A percentile compares a stretch with the other conserved stretches of the same genome.
phyloP scores from a whole-genome alignment of 2,113 vertebrate genomes.

The Gavia stellata region DNA sequence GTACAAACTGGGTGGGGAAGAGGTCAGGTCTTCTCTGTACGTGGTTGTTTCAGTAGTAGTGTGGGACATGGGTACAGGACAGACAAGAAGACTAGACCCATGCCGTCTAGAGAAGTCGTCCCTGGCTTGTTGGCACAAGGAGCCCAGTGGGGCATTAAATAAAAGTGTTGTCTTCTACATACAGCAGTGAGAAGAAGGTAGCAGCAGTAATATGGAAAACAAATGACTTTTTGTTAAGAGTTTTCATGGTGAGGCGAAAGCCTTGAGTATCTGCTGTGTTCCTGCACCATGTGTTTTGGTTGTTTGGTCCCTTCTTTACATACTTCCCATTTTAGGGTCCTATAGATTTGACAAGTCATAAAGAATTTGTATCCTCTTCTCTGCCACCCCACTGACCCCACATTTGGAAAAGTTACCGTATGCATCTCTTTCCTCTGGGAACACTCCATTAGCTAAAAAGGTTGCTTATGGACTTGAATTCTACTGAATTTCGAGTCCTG shows the following conservation, averaged over 20 bases:
- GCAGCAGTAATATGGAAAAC: background rate
- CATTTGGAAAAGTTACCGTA: accelerated
- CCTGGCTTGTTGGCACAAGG: background rate
- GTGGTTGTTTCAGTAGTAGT: background rate
- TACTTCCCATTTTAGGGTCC: background rate
- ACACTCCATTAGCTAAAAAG: background rate
- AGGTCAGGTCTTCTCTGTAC: too few species aligned
- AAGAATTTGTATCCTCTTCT: background rate
- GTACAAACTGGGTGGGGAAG: accelerated
- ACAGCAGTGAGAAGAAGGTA: background rate
- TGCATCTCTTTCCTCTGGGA: background rate
- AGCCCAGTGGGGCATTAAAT: background rate
- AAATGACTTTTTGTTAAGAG: background rate
- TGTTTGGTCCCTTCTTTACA: background rate
- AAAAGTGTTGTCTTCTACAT: background rate
- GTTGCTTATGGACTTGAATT: background rate
- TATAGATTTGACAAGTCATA: background rate
- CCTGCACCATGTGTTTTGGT: background rate
- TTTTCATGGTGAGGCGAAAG: background rate
- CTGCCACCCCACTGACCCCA: accelerated
- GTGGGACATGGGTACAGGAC: background rate
- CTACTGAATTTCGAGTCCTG: background rate
- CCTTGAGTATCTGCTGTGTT: background rate
- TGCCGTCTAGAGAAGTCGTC: background rate
- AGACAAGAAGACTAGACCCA: background rate